Evolutionary conservation across 2,797 vertebrate species (phyloP).

Genomic region (Coracias cyanogaster): DNA sequence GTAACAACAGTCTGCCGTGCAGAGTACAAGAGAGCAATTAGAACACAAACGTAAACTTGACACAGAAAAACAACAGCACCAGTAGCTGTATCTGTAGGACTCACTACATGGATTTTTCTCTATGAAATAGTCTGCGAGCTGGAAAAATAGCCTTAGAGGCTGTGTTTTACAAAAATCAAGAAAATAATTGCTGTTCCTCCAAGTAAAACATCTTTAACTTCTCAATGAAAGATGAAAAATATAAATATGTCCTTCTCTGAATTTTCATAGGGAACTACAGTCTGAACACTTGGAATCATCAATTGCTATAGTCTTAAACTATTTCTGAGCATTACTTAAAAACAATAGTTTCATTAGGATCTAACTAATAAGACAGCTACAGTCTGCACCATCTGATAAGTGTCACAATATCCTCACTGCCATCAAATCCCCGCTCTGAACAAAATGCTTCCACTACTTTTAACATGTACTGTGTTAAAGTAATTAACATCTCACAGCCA

Average conservation of each 20-base stretch:
- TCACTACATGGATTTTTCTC: neutral
- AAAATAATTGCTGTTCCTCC: neutral
- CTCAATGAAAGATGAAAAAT: neutral
- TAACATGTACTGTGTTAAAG: no score
- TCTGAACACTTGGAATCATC: neutral
- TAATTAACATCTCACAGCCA: no score
- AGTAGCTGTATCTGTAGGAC: neutral
- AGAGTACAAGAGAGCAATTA: neutral
- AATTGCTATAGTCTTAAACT: fast-evolving
- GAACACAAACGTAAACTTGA: neutral
- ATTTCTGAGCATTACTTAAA: neutral
- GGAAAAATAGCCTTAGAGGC: neutral
- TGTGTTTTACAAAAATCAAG: neutral
- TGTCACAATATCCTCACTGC: no score
- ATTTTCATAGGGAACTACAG: neutral
- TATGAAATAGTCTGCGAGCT: neutral
- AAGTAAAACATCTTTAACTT: neutral
- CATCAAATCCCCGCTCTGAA: no score
- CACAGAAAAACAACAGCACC: neutral
- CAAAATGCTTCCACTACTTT: neutral
- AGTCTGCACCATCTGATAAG: neutral
- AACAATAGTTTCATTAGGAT: neutral
- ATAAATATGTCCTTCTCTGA: neutral
- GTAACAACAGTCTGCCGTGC: neutral
- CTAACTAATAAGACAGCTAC: neutral